Conservation (phyloP, 1,140 invertebrate species). For the Drosophila funebris region DNA sequence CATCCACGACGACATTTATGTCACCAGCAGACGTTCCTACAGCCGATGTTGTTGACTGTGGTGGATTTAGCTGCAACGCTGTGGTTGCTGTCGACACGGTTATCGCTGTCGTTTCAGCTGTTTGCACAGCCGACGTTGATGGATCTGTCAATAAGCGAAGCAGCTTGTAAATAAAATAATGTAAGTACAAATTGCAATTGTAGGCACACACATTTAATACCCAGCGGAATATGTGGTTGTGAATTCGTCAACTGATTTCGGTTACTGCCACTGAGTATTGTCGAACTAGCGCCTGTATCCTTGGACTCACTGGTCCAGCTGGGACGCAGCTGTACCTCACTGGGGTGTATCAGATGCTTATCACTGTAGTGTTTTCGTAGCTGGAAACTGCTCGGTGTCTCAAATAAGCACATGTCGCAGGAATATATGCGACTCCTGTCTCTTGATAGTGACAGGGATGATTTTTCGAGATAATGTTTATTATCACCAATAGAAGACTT, state of each 20-base stretch:
- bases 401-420: constrained; percentile 76
- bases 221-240: constrained; percentile 41
- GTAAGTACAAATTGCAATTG: neutral
- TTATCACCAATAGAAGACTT: constrained; percentile 21
- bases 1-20: constrained; percentile 59
- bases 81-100: constrained; percentile 15
- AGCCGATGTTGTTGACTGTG: constrained; percentile 32
- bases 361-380: constrained; percentile 57
- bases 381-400: constrained; percentile 40
- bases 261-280: neutral
- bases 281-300: neutral
- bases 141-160: constrained; percentile 43
- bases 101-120: neutral
- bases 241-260: neutral
- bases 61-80: neutral
- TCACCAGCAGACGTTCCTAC: constrained; percentile 33
- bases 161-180: constrained; percentile 7
- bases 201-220: constrained; percentile 53
- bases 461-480: neutral
- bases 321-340: constrained; percentile 68
- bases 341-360: constrained; percentile 55
- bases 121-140: neutral
- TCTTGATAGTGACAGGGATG: neutral
- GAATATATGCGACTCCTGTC: constrained; percentile 41
- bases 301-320: constrained; percentile 36